Base-by-base conservation (phyloP, 2,888 invertebrate species). In the Cabera pusaria region DNA sequence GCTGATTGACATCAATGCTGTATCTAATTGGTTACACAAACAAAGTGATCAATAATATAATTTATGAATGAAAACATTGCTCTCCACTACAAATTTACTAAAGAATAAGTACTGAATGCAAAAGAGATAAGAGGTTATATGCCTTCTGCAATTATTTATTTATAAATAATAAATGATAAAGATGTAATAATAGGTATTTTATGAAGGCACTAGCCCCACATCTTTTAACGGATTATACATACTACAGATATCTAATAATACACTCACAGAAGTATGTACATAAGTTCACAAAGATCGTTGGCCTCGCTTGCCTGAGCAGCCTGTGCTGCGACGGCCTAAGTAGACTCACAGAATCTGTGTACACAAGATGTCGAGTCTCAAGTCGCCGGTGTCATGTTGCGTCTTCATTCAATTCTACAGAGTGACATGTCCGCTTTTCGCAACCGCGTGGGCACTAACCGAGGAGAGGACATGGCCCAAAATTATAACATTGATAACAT, bases 361-460 rank as follows among this genome's bases (percentile, higher is more conserved):
- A 42, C 44, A 50, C 50, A 49, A 33, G 21, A 49, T 40, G 43
- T 38, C 44, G 45, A 60, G 66, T 59, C 59, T 62, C 63, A 64
- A 70, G 70, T 63, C 60, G 64, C 57, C 68, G 66, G 72, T 83
- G 71, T 85, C 82, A 74, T 72, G 69, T 85, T 81, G 74, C 84
- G 70, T 74, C 70, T 83, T 85, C 68, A 84, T 81, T 75, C 57
- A 83, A 82, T 83, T 82, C 77, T 68, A 76, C 66, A 52, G 72
- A 74, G 65, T 71, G 73, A 72, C 76, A 68, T 71, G 65, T 82
- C 82, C 82, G 80, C 56, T 63, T 43, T 51, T 49, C 51, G 51
- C 47, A 52, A 48, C 48, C 60, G 73, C 68, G 75, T 73, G 73
- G 75, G 77, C 59, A 61, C 53, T 62, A 63, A 53, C 62, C 59